Evolutionary conservation across 2,113 vertebrate species (phyloP).

Genomic region (Lagopus leucura): DNA sequence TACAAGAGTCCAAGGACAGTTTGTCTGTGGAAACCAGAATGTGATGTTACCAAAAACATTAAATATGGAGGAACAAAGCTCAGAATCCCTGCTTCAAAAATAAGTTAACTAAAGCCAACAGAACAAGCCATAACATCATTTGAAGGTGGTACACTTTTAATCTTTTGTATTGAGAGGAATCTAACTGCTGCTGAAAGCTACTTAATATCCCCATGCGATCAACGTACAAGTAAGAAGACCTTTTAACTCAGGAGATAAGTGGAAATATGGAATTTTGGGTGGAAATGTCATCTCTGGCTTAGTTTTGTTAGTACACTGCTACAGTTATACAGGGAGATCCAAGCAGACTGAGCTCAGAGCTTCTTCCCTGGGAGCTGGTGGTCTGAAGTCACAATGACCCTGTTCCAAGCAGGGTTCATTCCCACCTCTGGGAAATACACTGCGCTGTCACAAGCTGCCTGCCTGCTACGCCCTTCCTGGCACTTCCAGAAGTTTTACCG

Average conservation of each 20-base stretch:
- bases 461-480: background rate
- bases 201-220: background rate
- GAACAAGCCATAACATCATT: background rate
- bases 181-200: background rate
- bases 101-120: background rate
- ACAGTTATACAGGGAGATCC: fast-evolving
- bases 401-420: background rate
- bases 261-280: background rate
- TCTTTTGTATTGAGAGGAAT: background rate
- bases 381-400: fast-evolving
- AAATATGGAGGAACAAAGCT: background rate
- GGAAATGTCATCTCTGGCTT: background rate
- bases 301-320: background rate
- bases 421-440: background rate
- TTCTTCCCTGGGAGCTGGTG: background rate
- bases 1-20: background rate
- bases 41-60: background rate
- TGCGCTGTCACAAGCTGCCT: background rate
- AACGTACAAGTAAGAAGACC: background rate
- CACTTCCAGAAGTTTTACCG: background rate
- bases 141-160: background rate
- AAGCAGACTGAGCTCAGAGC: fast-evolving
- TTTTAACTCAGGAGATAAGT: background rate
- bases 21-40: background rate
- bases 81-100: background rate